Percentiles rank a stretch among this genome's conserved stretches.
phyloP scores from a whole-genome alignment of 1,140 invertebrate genomes.

The Galendromus occidentalis region DNA sequence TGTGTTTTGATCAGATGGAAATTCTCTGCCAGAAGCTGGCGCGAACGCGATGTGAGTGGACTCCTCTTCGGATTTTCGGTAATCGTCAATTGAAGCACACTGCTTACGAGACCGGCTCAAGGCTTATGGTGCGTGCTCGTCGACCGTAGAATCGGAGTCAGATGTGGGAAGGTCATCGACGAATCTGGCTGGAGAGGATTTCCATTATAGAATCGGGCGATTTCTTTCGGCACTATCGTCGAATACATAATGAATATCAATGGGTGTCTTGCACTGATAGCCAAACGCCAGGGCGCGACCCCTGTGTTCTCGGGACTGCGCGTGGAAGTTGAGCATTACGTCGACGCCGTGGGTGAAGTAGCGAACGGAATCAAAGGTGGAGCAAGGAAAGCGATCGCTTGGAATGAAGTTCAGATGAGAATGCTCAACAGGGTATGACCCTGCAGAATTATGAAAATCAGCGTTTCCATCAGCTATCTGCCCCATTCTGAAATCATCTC shows the following conservation, averaged over 20 bases:
- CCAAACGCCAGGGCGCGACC: not conserved
- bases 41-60: not conserved
- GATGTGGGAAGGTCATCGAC: not conserved
- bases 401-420: no score
- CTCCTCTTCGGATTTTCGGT: not conserved
- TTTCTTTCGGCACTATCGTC: not conserved
- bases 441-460: no score
- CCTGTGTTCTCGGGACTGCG: not conserved
- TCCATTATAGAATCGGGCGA: not conserved
- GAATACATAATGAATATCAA: not conserved
- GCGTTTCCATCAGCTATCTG: no score
- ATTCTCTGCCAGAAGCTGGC: not conserved
- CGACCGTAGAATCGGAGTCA: not conserved
- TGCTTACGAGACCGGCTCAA: not conserved
- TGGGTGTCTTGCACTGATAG: not conserved
- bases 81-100: not conserved
- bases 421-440: no score
- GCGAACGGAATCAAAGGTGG: no score
- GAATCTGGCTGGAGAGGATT: not conserved
- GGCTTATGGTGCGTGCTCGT: not conserved
- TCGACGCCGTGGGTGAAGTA: no score
- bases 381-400: no score
- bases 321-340: no score
- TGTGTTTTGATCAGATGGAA: not conserved
- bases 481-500: no score